Evolutionary conservation across 1,140 invertebrate genomes (phyloP).

Genomic region (Pseudobourletiella spinata): DNA sequence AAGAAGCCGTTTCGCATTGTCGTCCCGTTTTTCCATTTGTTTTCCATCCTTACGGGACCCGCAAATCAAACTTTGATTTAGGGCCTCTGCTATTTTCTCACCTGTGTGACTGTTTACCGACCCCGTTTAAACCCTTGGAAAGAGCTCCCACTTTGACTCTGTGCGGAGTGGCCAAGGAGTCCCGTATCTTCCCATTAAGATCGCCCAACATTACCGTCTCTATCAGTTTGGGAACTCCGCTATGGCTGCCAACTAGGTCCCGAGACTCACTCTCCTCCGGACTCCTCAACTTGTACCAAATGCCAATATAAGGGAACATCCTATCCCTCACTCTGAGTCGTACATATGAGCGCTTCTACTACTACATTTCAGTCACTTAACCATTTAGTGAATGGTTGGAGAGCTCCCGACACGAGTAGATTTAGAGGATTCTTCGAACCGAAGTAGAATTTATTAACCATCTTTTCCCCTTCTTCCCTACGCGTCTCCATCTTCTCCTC

Average conservation of each 20-base stretch:
- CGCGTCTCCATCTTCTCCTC: too few relatives aligned
- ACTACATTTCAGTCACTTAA: background rate
- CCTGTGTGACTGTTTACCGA: conserved; percentile 16
- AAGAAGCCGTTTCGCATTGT: conserved; percentile 25
- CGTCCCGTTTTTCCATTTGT: conserved; percentile 33
- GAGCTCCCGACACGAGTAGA: background rate
- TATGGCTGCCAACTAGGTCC: too few relatives aligned
- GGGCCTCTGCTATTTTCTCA: conserved; percentile 32
- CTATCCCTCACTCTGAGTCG: too few relatives aligned
- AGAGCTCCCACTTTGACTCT: too few relatives aligned
- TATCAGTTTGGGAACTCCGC: too few relatives aligned
- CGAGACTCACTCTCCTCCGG: too few relatives aligned
- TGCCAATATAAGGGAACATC: too few relatives aligned
- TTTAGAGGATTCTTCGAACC: conserved; percentile 10
- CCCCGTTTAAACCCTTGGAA: background rate
- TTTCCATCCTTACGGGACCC: conserved; percentile 24
- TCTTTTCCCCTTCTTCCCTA: background rate
- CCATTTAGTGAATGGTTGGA: conserved; percentile 2
- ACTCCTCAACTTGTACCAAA: too few relatives aligned
- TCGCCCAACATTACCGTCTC: too few relatives aligned
- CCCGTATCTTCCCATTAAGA: too few relatives aligned
- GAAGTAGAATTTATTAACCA: conserved; percentile 12
- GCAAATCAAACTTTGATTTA: conserved; percentile 36
- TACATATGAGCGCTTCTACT: too few relatives aligned
- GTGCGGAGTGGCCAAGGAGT: too few relatives aligned